Percentiles rank a stretch among this genome's conserved stretches.
phyloP scores from a whole-genome alignment of 2,888 invertebrate genomes.

The Pogonocherus hispidulus region DNA sequence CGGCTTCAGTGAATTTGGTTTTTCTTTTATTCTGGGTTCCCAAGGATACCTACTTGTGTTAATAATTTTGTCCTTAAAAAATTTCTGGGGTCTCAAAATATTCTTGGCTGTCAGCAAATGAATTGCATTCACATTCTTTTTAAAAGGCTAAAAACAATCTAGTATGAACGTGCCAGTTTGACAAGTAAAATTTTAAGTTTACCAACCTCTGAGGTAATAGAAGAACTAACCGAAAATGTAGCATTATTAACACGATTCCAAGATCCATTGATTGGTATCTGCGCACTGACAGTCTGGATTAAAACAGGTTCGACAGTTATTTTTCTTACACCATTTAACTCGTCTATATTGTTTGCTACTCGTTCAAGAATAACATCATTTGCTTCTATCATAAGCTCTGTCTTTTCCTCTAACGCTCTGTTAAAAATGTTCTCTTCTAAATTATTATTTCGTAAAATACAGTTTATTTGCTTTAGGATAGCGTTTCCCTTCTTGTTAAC shows the following conservation, averaged over 20 bases:
- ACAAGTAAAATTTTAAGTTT: conserved; percentile 41
- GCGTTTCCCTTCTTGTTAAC: conserved; percentile 76
- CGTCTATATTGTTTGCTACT: conserved; percentile 82
- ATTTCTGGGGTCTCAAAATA: conserved; percentile 85
- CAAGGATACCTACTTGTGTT: conserved; percentile 83
- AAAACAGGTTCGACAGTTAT: conserved; percentile 71
- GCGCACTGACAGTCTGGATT: conserved; percentile 67
- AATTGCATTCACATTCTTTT: conserved; percentile 61
- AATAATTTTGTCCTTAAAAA: conserved; percentile 88
- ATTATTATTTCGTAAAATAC: conserved; percentile 72
- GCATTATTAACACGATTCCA: conserved; percentile 72
- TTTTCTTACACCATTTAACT: conserved; percentile 74
- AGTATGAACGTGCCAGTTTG: conserved; percentile 36
- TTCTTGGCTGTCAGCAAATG: conserved; percentile 79
- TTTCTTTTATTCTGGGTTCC: conserved; percentile 85
- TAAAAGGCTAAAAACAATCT: conserved; percentile 21
- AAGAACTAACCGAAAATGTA: conserved; percentile 57
- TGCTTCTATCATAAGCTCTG: conserved; percentile 84
- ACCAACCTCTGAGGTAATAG: conserved; percentile 47
- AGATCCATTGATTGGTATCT: conserved; percentile 71
- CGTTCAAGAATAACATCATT: conserved; percentile 89
- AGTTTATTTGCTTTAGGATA: conserved; percentile 74
- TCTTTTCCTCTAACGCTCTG: conserved; percentile 75
- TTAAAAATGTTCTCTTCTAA: conserved; percentile 72
- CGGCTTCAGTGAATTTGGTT: conserved; percentile 90